Evolutionary conservation across 2,113 vertebrate genomes (phyloP).

Genomic region (human (Homo sapiens)): DNA sequence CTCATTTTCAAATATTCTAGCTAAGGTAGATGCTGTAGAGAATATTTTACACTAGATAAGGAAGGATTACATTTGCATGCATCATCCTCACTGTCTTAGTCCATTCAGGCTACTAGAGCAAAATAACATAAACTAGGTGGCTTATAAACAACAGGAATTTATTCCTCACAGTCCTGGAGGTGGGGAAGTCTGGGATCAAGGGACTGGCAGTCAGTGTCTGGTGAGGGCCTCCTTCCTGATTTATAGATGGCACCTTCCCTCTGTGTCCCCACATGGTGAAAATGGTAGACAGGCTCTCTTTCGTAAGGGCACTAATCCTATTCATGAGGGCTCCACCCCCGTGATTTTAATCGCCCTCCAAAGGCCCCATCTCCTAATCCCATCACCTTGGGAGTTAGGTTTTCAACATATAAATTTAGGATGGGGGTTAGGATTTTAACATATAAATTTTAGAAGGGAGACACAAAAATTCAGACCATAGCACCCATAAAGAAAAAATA

Average conservation of each 20-base stretch:
- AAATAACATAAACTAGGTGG: not conserved
- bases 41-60: conserved; percentile 33
- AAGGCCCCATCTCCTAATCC: not conserved
- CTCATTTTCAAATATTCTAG: conserved; percentile 53
- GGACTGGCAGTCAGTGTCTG: not conserved
- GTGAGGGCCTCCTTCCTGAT: not conserved
- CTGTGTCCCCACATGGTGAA: not conserved
- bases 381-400: not conserved
- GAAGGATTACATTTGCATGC: not conserved
- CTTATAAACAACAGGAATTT: not conserved
- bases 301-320: not conserved
- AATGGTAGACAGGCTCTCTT: not conserved
- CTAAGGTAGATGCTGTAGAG: not conserved
- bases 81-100: not conserved
- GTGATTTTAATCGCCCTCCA: not conserved
- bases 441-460: not conserved
- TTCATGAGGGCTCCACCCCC: not conserved
- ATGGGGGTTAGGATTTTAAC: too few relatives aligned
- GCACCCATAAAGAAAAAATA: not conserved
- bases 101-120: not conserved
- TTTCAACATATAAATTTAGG: not conserved
- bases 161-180: not conserved
- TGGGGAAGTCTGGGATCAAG: not conserved
- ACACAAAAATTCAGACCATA: not conserved
- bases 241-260: not conserved